Evolutionary conservation across 2,888 invertebrate species (phyloP).

Genomic region (Cremastobaeus sp.): DNA sequence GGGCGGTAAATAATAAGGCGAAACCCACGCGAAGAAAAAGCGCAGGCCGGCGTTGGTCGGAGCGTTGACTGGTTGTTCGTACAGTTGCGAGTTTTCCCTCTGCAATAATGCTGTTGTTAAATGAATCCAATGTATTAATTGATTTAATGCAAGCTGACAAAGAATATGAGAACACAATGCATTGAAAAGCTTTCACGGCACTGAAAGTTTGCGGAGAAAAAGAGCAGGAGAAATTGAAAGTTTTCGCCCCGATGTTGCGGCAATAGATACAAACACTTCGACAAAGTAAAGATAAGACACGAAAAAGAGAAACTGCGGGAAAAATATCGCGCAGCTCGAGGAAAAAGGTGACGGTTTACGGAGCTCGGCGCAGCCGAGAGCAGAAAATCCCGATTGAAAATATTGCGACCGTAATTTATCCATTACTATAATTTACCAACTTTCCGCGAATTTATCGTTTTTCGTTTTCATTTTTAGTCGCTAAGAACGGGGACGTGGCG

Average conservation of each 20-base stretch:
- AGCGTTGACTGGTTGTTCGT: too few species aligned
- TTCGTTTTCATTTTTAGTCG: slow-evolving; percentile 10
- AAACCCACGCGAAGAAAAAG: too few species aligned
- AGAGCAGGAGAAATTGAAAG: slow-evolving; percentile 37
- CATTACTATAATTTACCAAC: slow-evolving; percentile 13
- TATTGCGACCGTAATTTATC: slow-evolving; percentile 21
- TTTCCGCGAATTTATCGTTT: slow-evolving; percentile 4
- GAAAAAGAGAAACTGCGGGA: slow-evolving; percentile 5
- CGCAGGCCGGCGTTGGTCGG: too few species aligned
- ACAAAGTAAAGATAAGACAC: slow-evolving; percentile 31
- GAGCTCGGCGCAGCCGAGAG: neutral
- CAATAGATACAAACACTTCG: slow-evolving; percentile 39
- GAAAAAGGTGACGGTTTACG: slow-evolving; percentile 7
- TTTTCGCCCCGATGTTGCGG: slow-evolving; percentile 17
- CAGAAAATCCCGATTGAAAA: slow-evolving; percentile 16
- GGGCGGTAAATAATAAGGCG: too few species aligned
- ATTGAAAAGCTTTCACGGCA: slow-evolving; percentile 25
- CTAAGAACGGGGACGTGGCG: neutral
- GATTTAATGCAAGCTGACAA: slow-evolving; percentile 19
- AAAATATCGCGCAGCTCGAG: slow-evolving; percentile 4
- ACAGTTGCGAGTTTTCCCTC: too few species aligned
- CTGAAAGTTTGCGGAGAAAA: slow-evolving; percentile 25
- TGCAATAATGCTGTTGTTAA: neutral
- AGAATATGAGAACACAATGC: slow-evolving; percentile 13
- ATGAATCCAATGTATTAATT: slow-evolving; percentile 14